Evolutionary conservation across 2,888 invertebrate genomes (phyloP), one percentile per base, ranked within the genome.

Genomic region (Ctenicera cuprea): DNA sequence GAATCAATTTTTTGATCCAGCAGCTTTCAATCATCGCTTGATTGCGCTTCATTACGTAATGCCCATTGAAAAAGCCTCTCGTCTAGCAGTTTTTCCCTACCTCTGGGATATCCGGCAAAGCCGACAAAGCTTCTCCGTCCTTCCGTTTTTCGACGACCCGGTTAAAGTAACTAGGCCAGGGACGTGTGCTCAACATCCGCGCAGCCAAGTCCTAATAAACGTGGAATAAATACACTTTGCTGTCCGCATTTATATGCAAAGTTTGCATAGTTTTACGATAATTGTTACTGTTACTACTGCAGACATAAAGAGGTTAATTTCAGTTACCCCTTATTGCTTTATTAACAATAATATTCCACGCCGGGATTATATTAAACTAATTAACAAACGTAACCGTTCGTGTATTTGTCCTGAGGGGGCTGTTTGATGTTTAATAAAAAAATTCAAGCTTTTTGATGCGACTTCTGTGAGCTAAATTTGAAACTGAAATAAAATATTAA

Each of bases 1-100:
- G 22, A 38, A 61, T 43, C 41, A 1, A 38, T 37, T 61, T 61
- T 61, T 61, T 33, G 14, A 33, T 33, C 59, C 20, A 38, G 18
- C 59, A 38, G 18, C 38, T 38, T 59, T 59, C 59, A 59, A 67
- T 67, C 67, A 57, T 67, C n/a, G 26, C 57, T 20, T 57, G 67
- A 67, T 69, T 62, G 43, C 41, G 57, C 69, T 69, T 69, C 59
- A 69, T 69, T 69, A 48, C 59, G 61, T 69, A 69, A 62, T 62
- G 37, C 59, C 69, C 38, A 69, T 69, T 50, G 61, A 50, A 61
- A 50, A 33, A 61, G 43, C 43, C 41, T 38, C 38, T 54, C 52
- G 50, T 54, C 68, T 41, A 59, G 57, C 67, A 68, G 69, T 69
- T 69, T 68, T 69, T 50, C 48, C 22, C 59, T 41, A 57, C 61